Percentiles rank a stretch among this genome's conserved stretches.
Conservation (phyloP, 2,113 vertebrate genomes). For the Myanophis thanlyinensis region DNA sequence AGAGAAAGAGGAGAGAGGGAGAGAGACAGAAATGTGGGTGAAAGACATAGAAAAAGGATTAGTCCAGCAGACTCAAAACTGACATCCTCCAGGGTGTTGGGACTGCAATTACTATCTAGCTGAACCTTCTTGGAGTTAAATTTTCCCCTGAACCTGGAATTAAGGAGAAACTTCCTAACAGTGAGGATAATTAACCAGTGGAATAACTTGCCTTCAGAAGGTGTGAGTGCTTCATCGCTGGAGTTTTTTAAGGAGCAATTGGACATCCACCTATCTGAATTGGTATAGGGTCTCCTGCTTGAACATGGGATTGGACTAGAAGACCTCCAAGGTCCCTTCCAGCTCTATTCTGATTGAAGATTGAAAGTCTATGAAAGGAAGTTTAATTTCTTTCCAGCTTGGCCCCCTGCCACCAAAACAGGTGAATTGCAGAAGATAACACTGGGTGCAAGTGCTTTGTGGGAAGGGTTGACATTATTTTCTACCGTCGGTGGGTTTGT, state of each 20-base stretch:
- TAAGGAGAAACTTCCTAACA: no score
- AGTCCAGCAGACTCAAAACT: not conserved
- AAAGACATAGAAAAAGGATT: not conserved
- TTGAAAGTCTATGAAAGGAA: not conserved
- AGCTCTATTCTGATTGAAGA: no score
- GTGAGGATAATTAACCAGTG: no score
- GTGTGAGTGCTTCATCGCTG: no score
- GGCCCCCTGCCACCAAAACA: not conserved
- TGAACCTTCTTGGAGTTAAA: not conserved
- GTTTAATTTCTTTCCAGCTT: constrained; percentile 23
- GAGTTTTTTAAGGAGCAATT: no score
- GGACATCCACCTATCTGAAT: no score
- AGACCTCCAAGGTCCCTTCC: no score
- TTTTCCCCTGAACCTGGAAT: not conserved
- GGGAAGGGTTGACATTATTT: constrained; percentile 16
- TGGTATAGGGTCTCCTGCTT: no score
- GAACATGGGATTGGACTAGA: no score
- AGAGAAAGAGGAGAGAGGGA: not conserved
- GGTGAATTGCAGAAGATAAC: not conserved
- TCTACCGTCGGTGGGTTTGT: constrained; percentile 1
- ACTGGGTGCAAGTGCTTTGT: not conserved
- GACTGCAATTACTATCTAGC: not conserved
- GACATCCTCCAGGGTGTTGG: not conserved
- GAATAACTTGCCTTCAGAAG: no score
- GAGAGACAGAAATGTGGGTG: not conserved